Percentiles rank a stretch among this genome's conserved stretches.
phyloP scores from a whole-genome alignment of 1,140 invertebrate genomes.

The Tribolium madens region DNA sequence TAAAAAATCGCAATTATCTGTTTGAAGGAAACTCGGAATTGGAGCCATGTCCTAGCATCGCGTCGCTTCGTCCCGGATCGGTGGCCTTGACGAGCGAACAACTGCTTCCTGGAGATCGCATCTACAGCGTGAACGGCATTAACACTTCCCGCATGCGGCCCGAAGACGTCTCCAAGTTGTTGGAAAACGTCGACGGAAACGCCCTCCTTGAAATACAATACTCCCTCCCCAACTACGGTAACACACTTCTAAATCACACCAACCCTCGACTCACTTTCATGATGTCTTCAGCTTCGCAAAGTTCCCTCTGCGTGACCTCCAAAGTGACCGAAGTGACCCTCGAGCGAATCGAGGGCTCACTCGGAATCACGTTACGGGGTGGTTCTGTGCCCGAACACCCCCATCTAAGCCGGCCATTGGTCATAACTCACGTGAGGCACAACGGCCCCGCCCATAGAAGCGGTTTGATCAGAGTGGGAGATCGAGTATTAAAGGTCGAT shows the following conservation, averaged over 20 bases:
- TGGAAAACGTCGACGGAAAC: conserved; percentile 80
- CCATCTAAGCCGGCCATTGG: conserved; percentile 74
- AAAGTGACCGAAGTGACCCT: conserved; percentile 81
- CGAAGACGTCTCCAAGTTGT: conserved; percentile 80
- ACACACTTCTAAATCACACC: neutral
- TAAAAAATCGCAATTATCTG: conserved; percentile 15
- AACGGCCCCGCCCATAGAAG: conserved; percentile 89
- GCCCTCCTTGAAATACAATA: conserved; percentile 86
- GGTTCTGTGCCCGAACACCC: conserved; percentile 75
- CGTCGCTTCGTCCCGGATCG: conserved; percentile 71
- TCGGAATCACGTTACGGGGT: conserved; percentile 89
- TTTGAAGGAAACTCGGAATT: conserved; percentile 72
- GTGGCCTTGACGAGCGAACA: conserved; percentile 72
- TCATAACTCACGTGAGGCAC: conserved; percentile 89
- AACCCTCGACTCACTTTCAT: conserved; percentile 1
- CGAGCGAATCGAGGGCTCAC: conserved; percentile 85
- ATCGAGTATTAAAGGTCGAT: conserved; percentile 92
- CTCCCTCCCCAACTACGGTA: conserved; percentile 79
- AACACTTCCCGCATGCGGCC: conserved; percentile 80
- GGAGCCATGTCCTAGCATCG: conserved; percentile 69
- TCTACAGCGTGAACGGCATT: conserved; percentile 86
- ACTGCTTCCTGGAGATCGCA: conserved; percentile 80
- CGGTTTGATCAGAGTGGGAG: conserved; percentile 87
- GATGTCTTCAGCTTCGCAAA: conserved; percentile 71
- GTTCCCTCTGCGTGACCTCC: conserved; percentile 76